phyloP scores from a whole-genome alignment of 2,797 vertebrate genomes.

The Glossophaga mutica region DNA sequence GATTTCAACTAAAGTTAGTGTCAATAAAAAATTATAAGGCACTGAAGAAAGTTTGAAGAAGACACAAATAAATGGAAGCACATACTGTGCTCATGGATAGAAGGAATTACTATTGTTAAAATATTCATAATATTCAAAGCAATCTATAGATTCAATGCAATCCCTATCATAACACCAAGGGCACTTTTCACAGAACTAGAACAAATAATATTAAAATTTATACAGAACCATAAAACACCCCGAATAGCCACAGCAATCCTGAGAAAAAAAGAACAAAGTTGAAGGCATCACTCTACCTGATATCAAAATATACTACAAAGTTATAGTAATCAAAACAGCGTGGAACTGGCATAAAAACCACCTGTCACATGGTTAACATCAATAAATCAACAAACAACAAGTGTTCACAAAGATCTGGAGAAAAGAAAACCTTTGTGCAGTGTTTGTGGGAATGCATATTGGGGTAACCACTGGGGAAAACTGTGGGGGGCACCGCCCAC shows the following conservation, averaged over 20 bases:
- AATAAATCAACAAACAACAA: not conserved
- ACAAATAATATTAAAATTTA: not conserved
- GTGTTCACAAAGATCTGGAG: not conserved
- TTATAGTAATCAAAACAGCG: not conserved
- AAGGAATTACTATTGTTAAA: not conserved
- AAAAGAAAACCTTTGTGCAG: not conserved
- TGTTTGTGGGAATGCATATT: not conserved
- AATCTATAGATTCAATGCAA: not conserved
- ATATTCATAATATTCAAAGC: not conserved
- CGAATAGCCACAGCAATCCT: not conserved
- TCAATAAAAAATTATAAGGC: not conserved
- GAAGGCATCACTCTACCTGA: not conserved
- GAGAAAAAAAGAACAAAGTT: not conserved
- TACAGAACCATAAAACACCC: not conserved
- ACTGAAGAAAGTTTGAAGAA: not conserved
- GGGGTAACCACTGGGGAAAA: not conserved
- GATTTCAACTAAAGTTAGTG: too few relatives aligned
- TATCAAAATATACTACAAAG: not conserved
- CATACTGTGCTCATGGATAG: not conserved
- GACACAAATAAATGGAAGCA: not conserved
- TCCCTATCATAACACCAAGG: not conserved
- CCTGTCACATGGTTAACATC: not conserved
- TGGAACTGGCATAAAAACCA: not conserved
- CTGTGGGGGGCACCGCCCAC: too few relatives aligned
- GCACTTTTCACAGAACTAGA: not conserved